These are phyloP conservation scores for Cygnus atratus DNA, from an alignment of 2,113 vertebrate genomes.

Conservation along the genomic window DNA sequence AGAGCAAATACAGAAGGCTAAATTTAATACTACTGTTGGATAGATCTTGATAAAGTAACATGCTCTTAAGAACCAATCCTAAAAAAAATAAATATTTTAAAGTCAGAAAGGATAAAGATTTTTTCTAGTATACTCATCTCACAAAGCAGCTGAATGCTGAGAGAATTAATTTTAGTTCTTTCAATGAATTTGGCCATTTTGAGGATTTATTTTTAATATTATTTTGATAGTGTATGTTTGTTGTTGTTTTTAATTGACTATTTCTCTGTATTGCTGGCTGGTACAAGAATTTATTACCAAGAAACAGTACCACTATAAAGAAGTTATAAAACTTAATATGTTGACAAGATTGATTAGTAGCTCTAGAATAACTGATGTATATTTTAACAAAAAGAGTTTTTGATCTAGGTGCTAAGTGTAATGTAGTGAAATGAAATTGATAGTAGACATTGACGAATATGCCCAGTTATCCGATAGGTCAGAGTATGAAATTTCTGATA, in stretches of 20 bases:
- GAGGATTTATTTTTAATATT: neutral
- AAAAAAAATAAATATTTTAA: neutral
- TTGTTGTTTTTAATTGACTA: neutral
- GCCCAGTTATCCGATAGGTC: neutral
- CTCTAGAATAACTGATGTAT: neutral
- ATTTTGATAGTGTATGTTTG: neutral
- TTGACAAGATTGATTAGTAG: conserved; percentile 5
- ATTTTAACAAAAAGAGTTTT: neutral
- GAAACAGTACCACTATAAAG: neutral
- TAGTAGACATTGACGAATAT: conserved; percentile 18
- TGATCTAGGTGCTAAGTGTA: neutral
- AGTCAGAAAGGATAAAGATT: neutral
- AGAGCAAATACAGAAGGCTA: neutral
- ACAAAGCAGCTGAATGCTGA: neutral
- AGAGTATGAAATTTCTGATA: neutral
- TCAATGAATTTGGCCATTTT: neutral
- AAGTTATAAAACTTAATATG: neutral
- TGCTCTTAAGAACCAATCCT: rapidly evolving
- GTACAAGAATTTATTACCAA: neutral
- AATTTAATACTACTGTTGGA: neutral
- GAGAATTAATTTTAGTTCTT: neutral
- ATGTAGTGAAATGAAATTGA: conserved; percentile 40
- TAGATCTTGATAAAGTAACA: neutral
- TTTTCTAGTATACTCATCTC: neutral
- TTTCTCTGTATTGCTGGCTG: neutral